A percentile compares a stretch with the other conserved stretches of the same genome.
Evolutionary conservation across 2,888 invertebrate genomes (phyloP).

Genomic region (Copidosoma aretas): DNA sequence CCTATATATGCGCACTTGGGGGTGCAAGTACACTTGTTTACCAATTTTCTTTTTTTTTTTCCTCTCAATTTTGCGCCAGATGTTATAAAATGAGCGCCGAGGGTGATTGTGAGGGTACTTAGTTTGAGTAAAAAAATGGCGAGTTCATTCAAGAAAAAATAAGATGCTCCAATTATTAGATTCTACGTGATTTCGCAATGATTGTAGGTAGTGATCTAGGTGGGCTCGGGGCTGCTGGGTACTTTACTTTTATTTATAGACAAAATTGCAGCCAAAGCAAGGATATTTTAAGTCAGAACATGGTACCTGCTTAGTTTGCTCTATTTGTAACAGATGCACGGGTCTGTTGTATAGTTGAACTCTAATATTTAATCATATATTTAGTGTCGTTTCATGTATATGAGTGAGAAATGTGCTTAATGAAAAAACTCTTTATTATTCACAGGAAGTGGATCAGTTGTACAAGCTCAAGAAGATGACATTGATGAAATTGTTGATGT

Average conservation of each 20-base stretch:
- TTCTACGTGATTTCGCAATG: too few species aligned
- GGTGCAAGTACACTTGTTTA: slow-evolving; percentile 12
- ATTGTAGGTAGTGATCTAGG: too few species aligned
- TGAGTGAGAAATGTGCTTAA: too few species aligned
- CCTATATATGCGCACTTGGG: slow-evolving; percentile 5
- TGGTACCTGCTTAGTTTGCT: neutral
- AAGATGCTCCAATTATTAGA: too few species aligned
- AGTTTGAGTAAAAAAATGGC: too few species aligned
- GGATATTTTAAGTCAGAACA: neutral
- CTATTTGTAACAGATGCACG: too few species aligned
- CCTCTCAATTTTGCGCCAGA: neutral
- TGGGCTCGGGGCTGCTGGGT: neutral
- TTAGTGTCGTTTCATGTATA: too few species aligned
- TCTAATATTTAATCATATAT: too few species aligned
- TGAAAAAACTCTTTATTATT: slow-evolving; percentile 19
- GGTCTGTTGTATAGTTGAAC: too few species aligned
- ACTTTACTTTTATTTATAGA: slow-evolving; percentile 15
- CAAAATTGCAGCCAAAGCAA: slow-evolving; percentile 4
- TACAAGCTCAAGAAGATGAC: slow-evolving; percentile 68
- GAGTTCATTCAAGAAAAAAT: too few species aligned
- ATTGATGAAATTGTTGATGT: slow-evolving; percentile 68
- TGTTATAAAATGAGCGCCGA: too few species aligned
- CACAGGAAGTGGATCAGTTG: slow-evolving; percentile 66
- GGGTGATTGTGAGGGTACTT: too few species aligned
- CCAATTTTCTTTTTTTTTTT: neutral